These are phyloP conservation scores for Odocoileus hemionus DNA, from an alignment of 2,113 vertebrate species.

Conservation along the genomic window DNA sequence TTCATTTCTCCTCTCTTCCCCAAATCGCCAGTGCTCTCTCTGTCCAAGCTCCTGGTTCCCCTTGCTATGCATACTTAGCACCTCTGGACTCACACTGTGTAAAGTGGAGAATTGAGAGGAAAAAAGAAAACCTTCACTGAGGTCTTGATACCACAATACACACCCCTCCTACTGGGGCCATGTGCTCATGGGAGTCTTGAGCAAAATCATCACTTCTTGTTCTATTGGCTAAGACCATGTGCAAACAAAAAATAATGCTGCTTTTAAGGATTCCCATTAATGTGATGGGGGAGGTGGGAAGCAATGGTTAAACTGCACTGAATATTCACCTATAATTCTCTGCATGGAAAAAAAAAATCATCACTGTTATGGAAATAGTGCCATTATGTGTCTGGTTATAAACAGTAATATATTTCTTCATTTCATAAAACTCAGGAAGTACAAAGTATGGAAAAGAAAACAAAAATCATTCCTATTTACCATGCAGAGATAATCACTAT, in stretches of 20 bases:
- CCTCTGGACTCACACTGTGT: neutral
- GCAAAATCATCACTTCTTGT: neutral
- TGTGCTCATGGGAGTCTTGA: neutral
- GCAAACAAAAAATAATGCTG: conserved; percentile 27
- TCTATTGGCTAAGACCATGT: neutral
- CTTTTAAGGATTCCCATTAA: conserved; percentile 10
- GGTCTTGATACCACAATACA: neutral
- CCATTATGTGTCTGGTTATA: conserved; percentile 40
- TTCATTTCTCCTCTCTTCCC: neutral
- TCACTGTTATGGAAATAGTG: neutral
- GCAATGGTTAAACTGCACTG: conserved; percentile 9
- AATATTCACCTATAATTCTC: neutral
- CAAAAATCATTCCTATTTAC: conserved; percentile 37
- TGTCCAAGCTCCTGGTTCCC: neutral
- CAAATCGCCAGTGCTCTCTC: neutral
- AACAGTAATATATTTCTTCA: conserved; percentile 23
- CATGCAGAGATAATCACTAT: conserved; percentile 49
- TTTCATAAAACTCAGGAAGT: conserved; percentile 30
- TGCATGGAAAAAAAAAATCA: neutral
- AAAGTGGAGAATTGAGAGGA: neutral
- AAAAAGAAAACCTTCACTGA: neutral
- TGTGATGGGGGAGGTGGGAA: neutral
- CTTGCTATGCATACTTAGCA: neutral
- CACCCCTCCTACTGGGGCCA: neutral
- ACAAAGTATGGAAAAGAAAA: conserved; percentile 34